Evolutionary conservation across 1,140 invertebrate species (phyloP), one percentile per base, ranked within the genome.

Genomic region (Drosophila funebris): DNA sequence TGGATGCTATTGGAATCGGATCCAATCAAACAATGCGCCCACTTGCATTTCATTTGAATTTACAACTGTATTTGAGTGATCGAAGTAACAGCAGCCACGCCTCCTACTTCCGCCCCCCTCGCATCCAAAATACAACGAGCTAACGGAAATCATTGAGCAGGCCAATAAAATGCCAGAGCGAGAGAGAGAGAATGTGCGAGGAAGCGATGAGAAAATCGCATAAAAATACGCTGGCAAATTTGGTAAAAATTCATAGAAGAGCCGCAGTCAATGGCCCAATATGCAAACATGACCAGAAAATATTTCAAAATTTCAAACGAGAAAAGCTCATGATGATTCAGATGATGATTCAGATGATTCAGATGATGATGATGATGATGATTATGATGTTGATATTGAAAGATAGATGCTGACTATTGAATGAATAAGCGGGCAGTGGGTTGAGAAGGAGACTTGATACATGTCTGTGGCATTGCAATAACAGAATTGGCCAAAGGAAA

Each of bases 21-120:
- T 61, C 60, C 31, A 63, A 58, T 74, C 66, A 69, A 78, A 81
- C 82, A 82, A 82, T 87, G 82, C 75, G 71, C 70, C 76, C 67
- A 78, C 75, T 78, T 87, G 82, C 83, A 87, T 87, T 87, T 87
- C 82, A 87, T 87, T 87, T 87, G 83, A 87, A 87, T 87, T 87
- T 87, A 88, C 82, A 88, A 88, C 83, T 87, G 82, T 81, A 81
- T 81, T 85, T 61, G 61, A 61, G 61, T 75, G 79, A 78, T 83
- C 79, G 70, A 73, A 81, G 77, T 79, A 84, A 71, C 79, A 50
- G 53, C 57, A 16, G 24, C 24, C 18, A 39, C 53, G 24, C 33
- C 33, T 22, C 9, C 29, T 7, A 41, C 63, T 54, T 54, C 53
- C 56, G 53, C 76, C 27, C 48, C 31, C n/a, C n/a, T n/a, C n/a